Evolutionary conservation across 1,140 invertebrate genomes (phyloP).

Genomic region (Sesamia nonagrioides): DNA sequence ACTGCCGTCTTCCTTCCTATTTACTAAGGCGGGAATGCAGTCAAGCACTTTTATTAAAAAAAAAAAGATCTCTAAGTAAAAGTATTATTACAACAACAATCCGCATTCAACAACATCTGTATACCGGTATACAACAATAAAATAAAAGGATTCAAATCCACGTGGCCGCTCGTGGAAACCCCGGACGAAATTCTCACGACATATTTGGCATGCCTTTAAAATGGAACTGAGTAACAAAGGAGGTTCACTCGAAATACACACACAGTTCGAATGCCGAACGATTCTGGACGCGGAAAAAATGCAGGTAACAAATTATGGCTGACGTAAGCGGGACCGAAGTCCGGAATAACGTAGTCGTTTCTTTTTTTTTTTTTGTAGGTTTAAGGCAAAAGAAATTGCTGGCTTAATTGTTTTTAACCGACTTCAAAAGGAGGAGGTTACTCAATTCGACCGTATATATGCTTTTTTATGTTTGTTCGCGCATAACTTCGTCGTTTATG

Average conservation of each 20-base stretch:
- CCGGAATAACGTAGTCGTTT: slow-evolving; percentile 9
- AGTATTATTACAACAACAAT: slow-evolving; percentile 9
- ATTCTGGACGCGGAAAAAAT: slow-evolving; percentile 38
- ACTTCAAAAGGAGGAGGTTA: no score
- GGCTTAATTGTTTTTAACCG: slow-evolving; percentile 33
- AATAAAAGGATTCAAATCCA: slow-evolving; percentile 29
- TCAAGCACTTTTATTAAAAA: no score
- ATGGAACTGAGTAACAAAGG: slow-evolving; percentile 24
- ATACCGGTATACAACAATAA: slow-evolving; percentile 15
- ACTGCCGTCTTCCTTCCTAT: no score
- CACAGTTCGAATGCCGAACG: slow-evolving; percentile 23
- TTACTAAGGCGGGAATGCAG: no score
- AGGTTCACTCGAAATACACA: slow-evolving; percentile 39
- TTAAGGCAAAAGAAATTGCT: slow-evolving; percentile 23
- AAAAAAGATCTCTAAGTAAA: slow-evolving; percentile 16
- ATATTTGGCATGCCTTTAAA: slow-evolving; percentile 39
- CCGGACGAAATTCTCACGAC: slow-evolving; percentile 44
- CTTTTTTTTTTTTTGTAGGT: slow-evolving; percentile 2
- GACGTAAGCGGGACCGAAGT: slow-evolving; percentile 42
- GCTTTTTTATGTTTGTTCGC: no score
- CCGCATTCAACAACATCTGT: neutral
- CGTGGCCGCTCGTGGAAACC: slow-evolving; percentile 10
- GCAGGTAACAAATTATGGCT: slow-evolving; percentile 49
- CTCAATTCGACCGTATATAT: no score
- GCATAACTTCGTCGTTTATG: no score